These are phyloP conservation scores for Delphinus delphis DNA, from an alignment of 2,113 vertebrate genomes.

Conservation along the genomic window DNA sequence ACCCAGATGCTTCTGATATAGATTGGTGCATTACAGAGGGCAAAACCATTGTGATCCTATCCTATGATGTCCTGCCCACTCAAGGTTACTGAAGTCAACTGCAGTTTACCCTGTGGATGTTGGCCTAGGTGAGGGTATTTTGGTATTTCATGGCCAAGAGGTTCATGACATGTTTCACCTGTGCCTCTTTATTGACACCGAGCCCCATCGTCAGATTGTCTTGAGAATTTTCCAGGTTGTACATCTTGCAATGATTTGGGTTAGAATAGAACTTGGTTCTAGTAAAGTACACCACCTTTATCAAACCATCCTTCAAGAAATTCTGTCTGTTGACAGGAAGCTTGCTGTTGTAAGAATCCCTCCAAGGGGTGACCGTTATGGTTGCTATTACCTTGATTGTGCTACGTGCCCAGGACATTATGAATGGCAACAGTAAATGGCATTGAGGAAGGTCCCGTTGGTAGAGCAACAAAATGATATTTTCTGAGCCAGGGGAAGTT, in stretches of 20 bases:
- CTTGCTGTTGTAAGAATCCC: constrained; percentile 93
- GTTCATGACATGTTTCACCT: constrained; percentile 94
- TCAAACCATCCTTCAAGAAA: constrained; percentile 93
- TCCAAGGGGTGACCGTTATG: constrained; percentile 92
- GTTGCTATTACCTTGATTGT: constrained; percentile 95
- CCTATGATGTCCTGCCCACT: constrained; percentile 91
- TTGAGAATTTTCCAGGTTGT: constrained; percentile 92
- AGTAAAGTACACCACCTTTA: constrained; percentile 92
- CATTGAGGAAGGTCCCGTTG: constrained; percentile 84
- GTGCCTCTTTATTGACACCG: constrained; percentile 93
- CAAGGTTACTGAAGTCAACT: constrained; percentile 86
- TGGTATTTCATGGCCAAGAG: constrained; percentile 91
- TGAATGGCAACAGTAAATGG: constrained; percentile 92
- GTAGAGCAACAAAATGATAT: constrained; percentile 85
- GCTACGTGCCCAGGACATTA: constrained; percentile 95
- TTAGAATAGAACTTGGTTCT: constrained; percentile 94
- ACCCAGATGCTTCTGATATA: constrained; percentile 92
- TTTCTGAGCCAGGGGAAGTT: constrained; percentile 83
- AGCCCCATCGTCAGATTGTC: constrained; percentile 90
- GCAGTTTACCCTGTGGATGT: constrained; percentile 90
- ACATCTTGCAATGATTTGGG: constrained; percentile 81
- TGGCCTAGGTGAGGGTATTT: constrained; percentile 91
- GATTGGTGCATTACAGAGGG: constrained; percentile 92
- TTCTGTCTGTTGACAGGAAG: constrained; percentile 94
- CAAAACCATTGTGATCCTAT: constrained; percentile 89